Percentiles rank a stretch among this genome's conserved stretches.
Conservation (phyloP, 2,888 invertebrate species). For the Eustalomyia histrio region DNA sequence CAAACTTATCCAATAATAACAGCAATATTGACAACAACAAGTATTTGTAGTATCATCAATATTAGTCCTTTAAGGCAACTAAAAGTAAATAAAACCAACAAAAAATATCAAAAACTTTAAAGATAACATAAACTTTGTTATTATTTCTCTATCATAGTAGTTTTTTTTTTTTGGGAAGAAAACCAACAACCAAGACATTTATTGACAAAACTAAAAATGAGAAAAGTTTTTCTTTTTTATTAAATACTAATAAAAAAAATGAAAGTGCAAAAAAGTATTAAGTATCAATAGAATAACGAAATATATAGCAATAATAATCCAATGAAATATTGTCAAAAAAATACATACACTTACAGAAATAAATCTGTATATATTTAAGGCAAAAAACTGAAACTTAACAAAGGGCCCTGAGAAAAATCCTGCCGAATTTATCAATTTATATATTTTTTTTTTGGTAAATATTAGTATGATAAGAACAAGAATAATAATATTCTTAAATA, state of each 20-base stretch:
- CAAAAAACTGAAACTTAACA: too few species aligned
- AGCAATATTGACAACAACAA: conserved; percentile 11
- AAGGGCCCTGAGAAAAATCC: too few species aligned
- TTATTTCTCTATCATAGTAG: neutral
- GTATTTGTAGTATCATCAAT: conserved; percentile 26
- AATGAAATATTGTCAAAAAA: conserved; percentile 12
- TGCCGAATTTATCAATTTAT: too few species aligned
- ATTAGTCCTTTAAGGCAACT: conserved; percentile 32
- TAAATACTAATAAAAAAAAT: neutral
- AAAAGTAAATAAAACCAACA: conserved; percentile 9
- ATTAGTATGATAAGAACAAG: too few species aligned
- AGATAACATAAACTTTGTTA: conserved; percentile 39
- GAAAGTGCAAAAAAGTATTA: conserved; percentile 10
- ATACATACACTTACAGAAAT: neutral
- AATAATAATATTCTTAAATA: too few species aligned
- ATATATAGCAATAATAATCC: conserved; percentile 31
- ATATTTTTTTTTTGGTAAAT: too few species aligned
- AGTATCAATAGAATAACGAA: conserved; percentile 16
- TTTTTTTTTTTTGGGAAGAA: neutral
- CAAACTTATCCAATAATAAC: conserved; percentile 48
- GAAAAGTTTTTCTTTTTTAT: conserved; percentile 36
- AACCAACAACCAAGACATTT: conserved; percentile 34
- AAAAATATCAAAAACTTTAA: conserved; percentile 27
- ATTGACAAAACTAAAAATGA: conserved; percentile 46
- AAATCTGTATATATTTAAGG: too few species aligned